Evolutionary conservation across 2,888 invertebrate genomes (phyloP).

Genomic region (Drosophila ochracea): DNA sequence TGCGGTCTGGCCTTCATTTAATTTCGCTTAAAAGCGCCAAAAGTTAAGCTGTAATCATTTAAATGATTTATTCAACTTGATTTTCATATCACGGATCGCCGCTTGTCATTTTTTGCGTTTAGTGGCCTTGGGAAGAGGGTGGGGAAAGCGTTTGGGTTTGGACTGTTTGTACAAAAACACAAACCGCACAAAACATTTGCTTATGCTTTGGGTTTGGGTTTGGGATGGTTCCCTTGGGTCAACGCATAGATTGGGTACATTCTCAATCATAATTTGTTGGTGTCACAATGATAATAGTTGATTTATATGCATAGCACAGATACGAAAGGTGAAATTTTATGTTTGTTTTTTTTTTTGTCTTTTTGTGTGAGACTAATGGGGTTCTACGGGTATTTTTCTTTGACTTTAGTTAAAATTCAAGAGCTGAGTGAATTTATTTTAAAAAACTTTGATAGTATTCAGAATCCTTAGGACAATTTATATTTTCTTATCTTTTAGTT

Average conservation of each 20-base stretch:
- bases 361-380: not conserved
- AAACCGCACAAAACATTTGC: conserved; percentile 23
- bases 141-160: not conserved
- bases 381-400: not conserved
- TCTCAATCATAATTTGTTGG: conserved; percentile 81
- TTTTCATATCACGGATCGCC: conserved; percentile 74
- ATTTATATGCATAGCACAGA: conserved; percentile 70
- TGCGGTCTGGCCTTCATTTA: conserved; percentile 68
- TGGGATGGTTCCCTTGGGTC: conserved; percentile 42
- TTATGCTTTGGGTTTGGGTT: conserved; percentile 19
- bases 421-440: not conserved
- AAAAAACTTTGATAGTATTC: not conserved
- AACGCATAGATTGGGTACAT: conserved; percentile 55
- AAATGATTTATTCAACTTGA: conserved; percentile 80
- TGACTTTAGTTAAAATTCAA: conserved; percentile 9
- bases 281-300: conserved; percentile 80
- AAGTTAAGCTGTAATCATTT: conserved; percentile 81
- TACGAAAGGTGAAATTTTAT: conserved; percentile 67
- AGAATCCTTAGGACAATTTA: not conserved
- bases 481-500: not conserved
- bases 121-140: too few relatives aligned
- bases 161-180: not conserved
- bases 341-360: conserved; percentile 17
- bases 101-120: conserved; percentile 50
- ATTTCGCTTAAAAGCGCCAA: conserved; percentile 82